A percentile compares a stretch with the other conserved stretches of the same genome.
phyloP scores from a whole-genome alignment of 2,113 vertebrate genomes.

The Chionomys nivalis region DNA sequence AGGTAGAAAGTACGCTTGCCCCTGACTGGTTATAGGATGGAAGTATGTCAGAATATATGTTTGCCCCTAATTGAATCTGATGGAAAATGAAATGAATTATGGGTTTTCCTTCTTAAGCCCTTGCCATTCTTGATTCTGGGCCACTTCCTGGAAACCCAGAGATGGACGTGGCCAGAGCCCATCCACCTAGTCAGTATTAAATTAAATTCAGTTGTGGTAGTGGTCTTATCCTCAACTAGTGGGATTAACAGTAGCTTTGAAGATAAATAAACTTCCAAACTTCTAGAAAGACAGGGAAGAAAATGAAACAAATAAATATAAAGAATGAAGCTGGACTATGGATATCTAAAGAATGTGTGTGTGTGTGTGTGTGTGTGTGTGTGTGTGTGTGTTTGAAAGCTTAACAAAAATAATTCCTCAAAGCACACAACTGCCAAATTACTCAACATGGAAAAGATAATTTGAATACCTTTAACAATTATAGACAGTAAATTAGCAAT shows the following conservation, averaged over 20 bases:
- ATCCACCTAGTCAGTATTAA: too few relatives aligned
- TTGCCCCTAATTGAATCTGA: too few relatives aligned
- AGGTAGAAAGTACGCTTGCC: too few relatives aligned
- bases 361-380: background rate
- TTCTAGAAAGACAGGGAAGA: background rate
- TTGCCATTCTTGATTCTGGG: too few relatives aligned
- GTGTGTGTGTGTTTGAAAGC: background rate
- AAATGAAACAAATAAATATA: background rate
- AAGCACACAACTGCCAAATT: background rate
- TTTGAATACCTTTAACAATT: background rate
- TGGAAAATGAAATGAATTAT: too few relatives aligned
- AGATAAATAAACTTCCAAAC: background rate
- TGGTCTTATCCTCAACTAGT: too few relatives aligned
- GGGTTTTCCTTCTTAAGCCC: too few relatives aligned
- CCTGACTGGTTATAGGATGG: too few relatives aligned
- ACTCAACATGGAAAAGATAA: background rate
- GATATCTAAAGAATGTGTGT: background rate
- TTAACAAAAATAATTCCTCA: background rate
- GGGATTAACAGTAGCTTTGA: background rate
- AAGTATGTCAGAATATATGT: too few relatives aligned
- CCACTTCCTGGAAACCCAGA: too few relatives aligned
- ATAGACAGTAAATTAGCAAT: background rate
- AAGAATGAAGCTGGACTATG: background rate
- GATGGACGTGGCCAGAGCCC: too few relatives aligned
- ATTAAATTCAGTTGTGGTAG: too few relatives aligned